Percentiles rank a stretch among this genome's conserved stretches.
These are phyloP conservation scores for Hermaeophaga mercurialis DNA, from an alignment of 2,888 invertebrate species.

Conservation along the genomic window DNA sequence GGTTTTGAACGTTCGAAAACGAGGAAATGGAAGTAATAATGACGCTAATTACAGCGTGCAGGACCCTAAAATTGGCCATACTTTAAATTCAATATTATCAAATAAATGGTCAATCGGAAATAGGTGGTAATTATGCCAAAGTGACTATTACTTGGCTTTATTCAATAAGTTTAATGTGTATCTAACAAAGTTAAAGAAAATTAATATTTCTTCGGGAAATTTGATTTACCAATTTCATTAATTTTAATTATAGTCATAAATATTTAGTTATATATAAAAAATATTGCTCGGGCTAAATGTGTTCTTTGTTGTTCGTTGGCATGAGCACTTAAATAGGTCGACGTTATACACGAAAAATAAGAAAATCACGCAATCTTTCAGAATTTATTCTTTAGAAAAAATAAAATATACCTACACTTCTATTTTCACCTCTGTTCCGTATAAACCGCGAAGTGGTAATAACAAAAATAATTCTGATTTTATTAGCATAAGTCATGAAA, in stretches of 20 bases:
- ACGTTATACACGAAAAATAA: slow-evolving; percentile 27
- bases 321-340: slow-evolving; percentile 25
- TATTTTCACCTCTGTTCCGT: slow-evolving; percentile 11
- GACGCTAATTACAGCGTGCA: slow-evolving; percentile 5
- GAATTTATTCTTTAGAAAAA: slow-evolving; percentile 27
- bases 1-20: slow-evolving; percentile 4
- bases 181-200: no score
- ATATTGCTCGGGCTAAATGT: slow-evolving; percentile 17
- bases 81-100: background rate
- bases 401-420: slow-evolving; percentile 14
- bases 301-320: slow-evolving; percentile 25
- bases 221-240: slow-evolving; percentile 22
- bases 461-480: slow-evolving; percentile 3
- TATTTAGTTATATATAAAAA: slow-evolving; percentile 15
- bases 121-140: no score
- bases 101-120: background rate
- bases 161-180: no score
- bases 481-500: slow-evolving; percentile 15
- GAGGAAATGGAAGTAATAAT: slow-evolving; percentile 14
- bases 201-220: background rate
- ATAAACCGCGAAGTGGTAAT: slow-evolving; percentile 9
- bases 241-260: slow-evolving; percentile 21
- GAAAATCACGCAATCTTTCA: slow-evolving; percentile 29
- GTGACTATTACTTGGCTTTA: no score
- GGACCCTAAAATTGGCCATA: background rate